Evolutionary conservation across 1,140 invertebrate genomes (phyloP), one percentile per base, ranked within the genome.

Genomic region (Heliconius hermathena): DNA sequence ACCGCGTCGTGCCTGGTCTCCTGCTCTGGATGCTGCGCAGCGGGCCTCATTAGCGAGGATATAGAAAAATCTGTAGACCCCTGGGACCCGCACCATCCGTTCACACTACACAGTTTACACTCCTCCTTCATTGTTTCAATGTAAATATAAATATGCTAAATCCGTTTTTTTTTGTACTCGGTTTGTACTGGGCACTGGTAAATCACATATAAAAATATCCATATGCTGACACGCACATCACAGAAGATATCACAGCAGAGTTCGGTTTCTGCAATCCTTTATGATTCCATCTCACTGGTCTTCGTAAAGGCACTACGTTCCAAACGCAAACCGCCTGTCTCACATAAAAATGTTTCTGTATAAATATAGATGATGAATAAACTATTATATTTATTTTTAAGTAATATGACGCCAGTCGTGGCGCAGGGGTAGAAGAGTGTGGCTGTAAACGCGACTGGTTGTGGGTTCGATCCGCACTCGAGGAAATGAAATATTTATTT

Each of bases 131-230:
- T 95, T 36, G 76, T 91, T 82, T 66, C 83, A 86, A 81, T 90
- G 88, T 91, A 91, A 90, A 93, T 90, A 91, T 90, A 91, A 88
- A 90, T 81, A 88, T 84, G 86, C 83, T 89, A 83, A 89, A 88
- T 93, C 90, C 91, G 91, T 91, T 93, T 94, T 92, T 16, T 94
- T 93, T 93, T 93, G 93, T 94, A 94, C 93, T 94, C 91, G 92
- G 91, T 94, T 94, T 93, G 93, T 94, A 94, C 93, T 93, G 87
- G 92, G 91, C 93, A 93, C 90, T 92, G 88, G 84, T 94, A 94
- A 94, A 94, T 94, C 91, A 94, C 91, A 94, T 94, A 93, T 89
- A 94, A 94, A 94, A 94, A 93, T 94, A 94, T 92, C 89, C 89
- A 82, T 89, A 87, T 84, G 85, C 86, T 89, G 83, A 87, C 83